Conservation (phyloP, 2,888 invertebrate genomes). For the Diaperis boleti region DNA sequence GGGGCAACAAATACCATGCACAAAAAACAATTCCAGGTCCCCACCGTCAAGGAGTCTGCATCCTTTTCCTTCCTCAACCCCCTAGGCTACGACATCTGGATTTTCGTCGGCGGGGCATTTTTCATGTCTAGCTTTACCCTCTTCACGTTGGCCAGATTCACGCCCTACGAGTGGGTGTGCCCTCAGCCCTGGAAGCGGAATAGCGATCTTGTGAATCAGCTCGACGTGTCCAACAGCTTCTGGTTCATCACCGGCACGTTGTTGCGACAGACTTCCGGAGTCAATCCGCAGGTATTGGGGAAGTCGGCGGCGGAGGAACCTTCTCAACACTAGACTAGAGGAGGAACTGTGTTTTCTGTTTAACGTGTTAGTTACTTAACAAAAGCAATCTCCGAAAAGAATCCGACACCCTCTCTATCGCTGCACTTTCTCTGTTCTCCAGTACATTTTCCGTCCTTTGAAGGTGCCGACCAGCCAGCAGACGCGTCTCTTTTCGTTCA, state of each 20-base stretch:
- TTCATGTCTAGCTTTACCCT: slow-evolving; percentile 71
- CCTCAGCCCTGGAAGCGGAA: slow-evolving; percentile 64
- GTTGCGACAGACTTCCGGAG: slow-evolving; percentile 73
- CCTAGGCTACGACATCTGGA: slow-evolving; percentile 75
- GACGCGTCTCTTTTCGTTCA: slow-evolving; percentile 84
- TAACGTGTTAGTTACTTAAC: too few relatives aligned
- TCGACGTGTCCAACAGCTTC: slow-evolving; percentile 74
- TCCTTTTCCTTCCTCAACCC: slow-evolving; percentile 77
- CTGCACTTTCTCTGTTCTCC: slow-evolving; percentile 4
- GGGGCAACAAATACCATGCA: neutral
- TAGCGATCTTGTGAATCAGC: slow-evolving; percentile 68
- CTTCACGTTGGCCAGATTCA: slow-evolving; percentile 73
- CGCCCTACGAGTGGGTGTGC: slow-evolving; percentile 74
- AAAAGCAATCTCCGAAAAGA: too few relatives aligned
- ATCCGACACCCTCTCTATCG: too few relatives aligned
- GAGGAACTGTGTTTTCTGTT: too few relatives aligned
- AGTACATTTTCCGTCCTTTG: slow-evolving; percentile 40
- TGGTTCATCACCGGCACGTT: slow-evolving; percentile 78
- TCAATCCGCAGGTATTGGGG: slow-evolving; percentile 70
- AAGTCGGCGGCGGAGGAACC: neutral
- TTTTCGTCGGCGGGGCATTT: slow-evolving; percentile 73
- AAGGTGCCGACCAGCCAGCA: slow-evolving; percentile 80
- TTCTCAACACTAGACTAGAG: slow-evolving; percentile 28
- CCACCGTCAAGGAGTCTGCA: slow-evolving; percentile 71
- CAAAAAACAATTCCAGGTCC: slow-evolving; percentile 61